Percentiles rank a stretch among this genome's conserved stretches.
Evolutionary conservation across 1,140 invertebrate species (phyloP).

Genomic region (Monomorium pharaonis): DNA sequence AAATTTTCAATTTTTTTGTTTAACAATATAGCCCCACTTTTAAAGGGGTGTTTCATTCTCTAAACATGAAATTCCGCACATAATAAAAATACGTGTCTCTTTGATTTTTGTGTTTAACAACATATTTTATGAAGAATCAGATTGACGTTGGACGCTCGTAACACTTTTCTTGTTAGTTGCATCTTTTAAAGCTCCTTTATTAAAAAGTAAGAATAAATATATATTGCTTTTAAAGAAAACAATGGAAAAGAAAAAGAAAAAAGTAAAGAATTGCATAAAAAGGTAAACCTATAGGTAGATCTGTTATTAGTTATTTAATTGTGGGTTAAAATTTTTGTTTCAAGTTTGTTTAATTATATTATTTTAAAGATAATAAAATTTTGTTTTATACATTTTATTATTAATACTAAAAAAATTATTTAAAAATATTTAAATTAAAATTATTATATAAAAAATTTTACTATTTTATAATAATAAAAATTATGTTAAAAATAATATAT

Average conservation of each 20-base stretch:
- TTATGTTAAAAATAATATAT: not conserved
- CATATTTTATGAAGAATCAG: too few species aligned
- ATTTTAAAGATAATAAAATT: not conserved
- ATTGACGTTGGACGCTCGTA: too few species aligned
- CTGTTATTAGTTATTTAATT: too few species aligned
- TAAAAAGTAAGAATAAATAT: not conserved
- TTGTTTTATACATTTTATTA: not conserved
- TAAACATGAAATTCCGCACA: too few species aligned
- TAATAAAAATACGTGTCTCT: too few species aligned
- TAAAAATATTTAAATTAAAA: not conserved
- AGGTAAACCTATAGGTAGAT: too few species aligned
- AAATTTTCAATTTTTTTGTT: too few species aligned
- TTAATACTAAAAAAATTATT: not conserved
- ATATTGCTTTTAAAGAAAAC: too few species aligned
- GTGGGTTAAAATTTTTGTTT: not conserved
- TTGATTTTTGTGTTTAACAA: too few species aligned
- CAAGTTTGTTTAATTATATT: not conserved
- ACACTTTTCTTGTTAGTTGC: not conserved
- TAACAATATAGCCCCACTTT: too few species aligned
- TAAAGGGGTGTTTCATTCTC: too few species aligned
- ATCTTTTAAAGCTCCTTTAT: not conserved
- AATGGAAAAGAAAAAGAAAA: not conserved
- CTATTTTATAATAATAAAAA: not conserved
- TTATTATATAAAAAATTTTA: not conserved
- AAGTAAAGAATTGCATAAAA: not conserved